Evolutionary conservation across 2,797 vertebrate genomes (phyloP), one percentile per base, ranked within the genome.

Genomic region (Ispidina lecontei): DNA sequence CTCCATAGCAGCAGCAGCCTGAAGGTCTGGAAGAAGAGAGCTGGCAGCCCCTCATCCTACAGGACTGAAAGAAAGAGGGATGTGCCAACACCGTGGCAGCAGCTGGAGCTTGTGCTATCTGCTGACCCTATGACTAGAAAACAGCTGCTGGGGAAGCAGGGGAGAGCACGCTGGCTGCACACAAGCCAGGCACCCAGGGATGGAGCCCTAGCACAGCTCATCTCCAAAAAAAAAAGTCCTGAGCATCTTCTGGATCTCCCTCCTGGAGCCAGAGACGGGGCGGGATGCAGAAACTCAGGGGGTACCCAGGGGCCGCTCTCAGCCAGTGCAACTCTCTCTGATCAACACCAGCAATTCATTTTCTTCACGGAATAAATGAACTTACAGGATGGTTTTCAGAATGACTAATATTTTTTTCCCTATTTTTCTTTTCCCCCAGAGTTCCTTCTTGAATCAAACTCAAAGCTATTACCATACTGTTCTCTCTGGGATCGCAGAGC

Each of bases 1-100:
- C 87, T 97, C 90, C 37, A 31, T n/a, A 90, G 93, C 43, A 96
- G 94, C 89, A 91, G 95, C 54, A 73, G 37, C 37, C 37, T 39
- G 37, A 39, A 39, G 37, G 37, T 39, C 37, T 39, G 37, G 37
- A 39, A 39, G 26, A 29, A 75, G 41, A 43, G 73, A 68, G 58
- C 31, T 3, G 17, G 47, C 72, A 74, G 73, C 70, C 28, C 79
- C 73, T 69, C 6, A 6, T 74, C 84, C 73, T 49, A 69, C 91
- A 80, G 72, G 63, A 35, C 1, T 49, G 47, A 14, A 47, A 25
- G 25, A 5, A 73, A 76, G 84, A 44, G 6, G 64, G 72, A 31
- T 55, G 17, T 4, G 7, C 33, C 44, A 75, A 33, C 33, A 44
- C 22, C 52, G 31, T 5, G 19, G 84, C 51, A 46, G n/a, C 16